These are phyloP conservation scores for Dryocosmus kuriphilus DNA, from an alignment of 2,888 invertebrate species.

Conservation along the genomic window DNA sequence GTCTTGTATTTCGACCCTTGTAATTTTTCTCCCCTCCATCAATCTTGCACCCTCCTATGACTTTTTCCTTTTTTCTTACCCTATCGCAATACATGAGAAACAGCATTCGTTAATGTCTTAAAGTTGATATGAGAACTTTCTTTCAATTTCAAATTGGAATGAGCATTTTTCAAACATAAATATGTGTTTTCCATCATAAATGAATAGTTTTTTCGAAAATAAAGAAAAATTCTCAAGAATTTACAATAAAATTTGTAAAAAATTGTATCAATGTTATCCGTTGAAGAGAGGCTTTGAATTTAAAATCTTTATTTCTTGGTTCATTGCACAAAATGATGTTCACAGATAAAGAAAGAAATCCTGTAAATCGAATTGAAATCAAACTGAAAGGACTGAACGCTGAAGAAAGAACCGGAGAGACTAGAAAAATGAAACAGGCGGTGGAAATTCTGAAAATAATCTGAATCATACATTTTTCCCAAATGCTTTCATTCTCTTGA, in stretches of 20 bases:
- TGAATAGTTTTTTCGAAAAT: too few species aligned
- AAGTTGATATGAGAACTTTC: too few species aligned
- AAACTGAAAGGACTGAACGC: not conserved
- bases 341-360: not conserved
- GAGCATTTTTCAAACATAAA: not conserved
- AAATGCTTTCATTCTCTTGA: too few species aligned
- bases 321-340: not conserved
- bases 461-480: too few species aligned
- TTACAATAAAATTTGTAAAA: not conserved
- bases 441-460: not conserved
- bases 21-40: constrained; percentile 10
- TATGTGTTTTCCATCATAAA: too few species aligned
- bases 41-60: constrained; percentile 7
- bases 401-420: not conserved
- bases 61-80: constrained; percentile 3
- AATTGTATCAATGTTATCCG: not conserved
- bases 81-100: not conserved
- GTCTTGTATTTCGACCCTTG: not conserved
- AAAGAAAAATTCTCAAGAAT: too few species aligned
- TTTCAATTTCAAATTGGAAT: not conserved
- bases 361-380: not conserved
- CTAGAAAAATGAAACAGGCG: not conserved
- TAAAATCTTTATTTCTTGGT: not conserved
- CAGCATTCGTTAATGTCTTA: not conserved
- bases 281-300: not conserved